Conservation (phyloP, 2,797 vertebrate genomes). For the Sebastes oblongus region DNA sequence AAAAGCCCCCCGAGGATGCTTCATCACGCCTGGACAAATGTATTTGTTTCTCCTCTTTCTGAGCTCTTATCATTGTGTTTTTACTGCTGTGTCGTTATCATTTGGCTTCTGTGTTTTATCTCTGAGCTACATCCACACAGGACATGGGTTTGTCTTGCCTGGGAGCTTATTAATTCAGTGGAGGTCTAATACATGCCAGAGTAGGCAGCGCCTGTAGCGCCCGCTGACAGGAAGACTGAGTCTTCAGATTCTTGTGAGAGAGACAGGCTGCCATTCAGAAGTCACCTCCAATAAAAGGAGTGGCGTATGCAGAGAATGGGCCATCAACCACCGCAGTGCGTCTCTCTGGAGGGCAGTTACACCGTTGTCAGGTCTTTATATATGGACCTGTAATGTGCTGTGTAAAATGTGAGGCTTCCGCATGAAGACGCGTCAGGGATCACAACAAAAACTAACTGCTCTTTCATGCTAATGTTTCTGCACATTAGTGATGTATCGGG, state of each 20-base stretch:
- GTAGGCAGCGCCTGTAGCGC: constrained; percentile 49
- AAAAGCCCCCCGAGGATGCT: constrained; percentile 1
- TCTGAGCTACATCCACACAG: not conserved
- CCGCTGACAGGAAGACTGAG: constrained; percentile 33
- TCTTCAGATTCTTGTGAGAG: constrained; percentile 52
- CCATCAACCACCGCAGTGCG: constrained; percentile 57
- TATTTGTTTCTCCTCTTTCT: constrained; percentile 14
- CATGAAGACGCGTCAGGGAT: constrained; percentile 25
- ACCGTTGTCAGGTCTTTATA: constrained; percentile 51
- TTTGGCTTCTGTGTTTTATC: constrained; percentile 9
- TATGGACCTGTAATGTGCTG: constrained; percentile 38
- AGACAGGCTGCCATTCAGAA: constrained; percentile 59
- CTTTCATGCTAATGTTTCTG: constrained; percentile 24
- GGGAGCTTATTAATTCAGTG: constrained; percentile 62
- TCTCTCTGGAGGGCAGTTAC: constrained; percentile 47
- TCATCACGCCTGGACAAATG: constrained; percentile 10
- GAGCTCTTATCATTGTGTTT: not conserved
- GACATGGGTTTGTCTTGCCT: constrained; percentile 21
- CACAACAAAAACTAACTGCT: constrained; percentile 30
- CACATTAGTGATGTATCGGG: not conserved
- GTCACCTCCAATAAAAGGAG: constrained; percentile 70
- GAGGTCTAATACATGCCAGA: constrained; percentile 31
- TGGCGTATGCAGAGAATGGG: constrained; percentile 58
- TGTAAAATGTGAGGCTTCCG: constrained; percentile 46
- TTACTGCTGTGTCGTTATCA: constrained; percentile 1